Conservation (phyloP, 2,113 vertebrate species). For the western clawed frog (Xenopus tropicalis) region UCB_Xtro_10.0 CM004446.2:32324001-32324500, state of each 20-base stretch:
- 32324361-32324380: background rate
- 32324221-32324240: too few relatives aligned
- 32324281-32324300: background rate
- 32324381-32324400: background rate
- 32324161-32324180: background rate
- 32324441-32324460: too few relatives aligned
- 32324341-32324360: background rate
- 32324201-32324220: background rate
- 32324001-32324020: too few relatives aligned
- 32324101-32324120: background rate
- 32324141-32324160: background rate
- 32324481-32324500: too few relatives aligned
- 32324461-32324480: background rate
- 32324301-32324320: constrained; percentile 1
- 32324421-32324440: background rate
- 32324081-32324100: background rate
- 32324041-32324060: too few relatives aligned
- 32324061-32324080: background rate
- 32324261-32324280: background rate
- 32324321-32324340: constrained; percentile 1
- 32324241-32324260: too few relatives aligned
- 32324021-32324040: too few relatives aligned
- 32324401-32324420: background rate
- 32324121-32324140: background rate
- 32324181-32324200: background rate